These are phyloP conservation scores for Adelges cooleyi DNA, from an alignment of 1,140 invertebrate genomes.

Conservation along the genomic window DNA sequence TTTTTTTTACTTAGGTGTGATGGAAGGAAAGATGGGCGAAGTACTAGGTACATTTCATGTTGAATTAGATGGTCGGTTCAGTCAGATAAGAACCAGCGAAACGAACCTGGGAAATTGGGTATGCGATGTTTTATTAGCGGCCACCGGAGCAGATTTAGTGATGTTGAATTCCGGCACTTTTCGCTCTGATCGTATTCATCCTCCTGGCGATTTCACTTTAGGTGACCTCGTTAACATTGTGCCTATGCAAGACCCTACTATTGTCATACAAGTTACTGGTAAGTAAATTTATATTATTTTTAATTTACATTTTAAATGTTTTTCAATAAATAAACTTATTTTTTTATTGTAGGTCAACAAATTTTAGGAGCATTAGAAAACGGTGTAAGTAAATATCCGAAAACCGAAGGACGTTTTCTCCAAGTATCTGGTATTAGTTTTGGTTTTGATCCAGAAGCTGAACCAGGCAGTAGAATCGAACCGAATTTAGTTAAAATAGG, in stretches of 20 bases:
- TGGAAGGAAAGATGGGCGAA: slow-evolving; percentile 71
- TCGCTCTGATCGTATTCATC: slow-evolving; percentile 63
- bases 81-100: slow-evolving; percentile 62
- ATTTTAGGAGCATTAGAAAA: slow-evolving; percentile 70
- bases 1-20: slow-evolving; percentile 47
- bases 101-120: slow-evolving; percentile 83
- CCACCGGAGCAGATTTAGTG: slow-evolving; percentile 70
- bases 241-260: slow-evolving; percentile 69
- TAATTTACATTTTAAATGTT: not conserved
- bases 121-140: slow-evolving; percentile 71
- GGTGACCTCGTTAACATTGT: slow-evolving; percentile 70
- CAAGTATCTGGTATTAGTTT: slow-evolving; percentile 72
- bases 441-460: slow-evolving; percentile 66
- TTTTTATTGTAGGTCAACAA: slow-evolving; percentile 47
- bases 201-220: slow-evolving; percentile 67
- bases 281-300: slow-evolving; percentile 26
- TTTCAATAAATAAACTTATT: not conserved
- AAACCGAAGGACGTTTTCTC: slow-evolving; percentile 68
- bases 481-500: slow-evolving; percentile 63
- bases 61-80: slow-evolving; percentile 72
- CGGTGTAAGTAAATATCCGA: slow-evolving; percentile 60
- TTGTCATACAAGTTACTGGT: slow-evolving; percentile 54
- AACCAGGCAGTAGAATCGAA: slow-evolving; percentile 57
- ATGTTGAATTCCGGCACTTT: slow-evolving; percentile 80
- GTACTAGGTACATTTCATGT: slow-evolving; percentile 68